Evolutionary conservation across 2,113 vertebrate genomes (phyloP).

Genomic region (Vidua chalybeata): DNA sequence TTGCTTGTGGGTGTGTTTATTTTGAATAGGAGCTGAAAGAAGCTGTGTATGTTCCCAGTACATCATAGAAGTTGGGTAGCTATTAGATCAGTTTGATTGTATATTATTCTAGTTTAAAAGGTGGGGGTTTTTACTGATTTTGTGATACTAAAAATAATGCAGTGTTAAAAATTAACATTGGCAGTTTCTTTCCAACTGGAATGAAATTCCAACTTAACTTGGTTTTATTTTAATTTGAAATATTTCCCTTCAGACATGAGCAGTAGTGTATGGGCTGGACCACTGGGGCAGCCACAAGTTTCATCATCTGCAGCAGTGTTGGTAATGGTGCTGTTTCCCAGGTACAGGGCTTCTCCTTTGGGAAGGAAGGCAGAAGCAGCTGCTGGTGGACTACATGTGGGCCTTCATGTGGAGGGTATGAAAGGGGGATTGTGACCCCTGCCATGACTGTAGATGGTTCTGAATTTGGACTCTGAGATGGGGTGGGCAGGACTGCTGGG

Average conservation of each 20-base stretch:
- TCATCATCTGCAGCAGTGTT: not conserved
- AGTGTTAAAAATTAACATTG: not conserved
- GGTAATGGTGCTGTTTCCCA: not conserved
- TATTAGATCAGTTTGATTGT: not conserved
- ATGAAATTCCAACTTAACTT: not conserved
- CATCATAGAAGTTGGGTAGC: not conserved
- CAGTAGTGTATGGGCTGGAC: not conserved
- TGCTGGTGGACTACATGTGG: accelerated
- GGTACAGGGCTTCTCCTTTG: not conserved
- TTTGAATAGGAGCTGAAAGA: not conserved
- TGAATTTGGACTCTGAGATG: not conserved
- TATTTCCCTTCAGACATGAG: not conserved
- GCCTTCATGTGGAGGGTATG: accelerated
- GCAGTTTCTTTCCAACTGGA: not conserved
- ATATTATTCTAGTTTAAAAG: not conserved
- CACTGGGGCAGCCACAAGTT: not conserved
- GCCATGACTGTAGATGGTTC: accelerated
- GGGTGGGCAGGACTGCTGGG: not conserved
- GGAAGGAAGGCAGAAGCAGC: not conserved
- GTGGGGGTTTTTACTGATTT: accelerated
- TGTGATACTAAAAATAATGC: not conserved
- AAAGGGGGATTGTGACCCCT: not conserved
- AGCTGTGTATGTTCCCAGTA: not conserved
- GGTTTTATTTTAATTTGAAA: not conserved
- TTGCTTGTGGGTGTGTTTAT: not conserved